phyloP scores from a whole-genome alignment of 2,888 invertebrate species.

The Argyresthia albistria region DNA sequence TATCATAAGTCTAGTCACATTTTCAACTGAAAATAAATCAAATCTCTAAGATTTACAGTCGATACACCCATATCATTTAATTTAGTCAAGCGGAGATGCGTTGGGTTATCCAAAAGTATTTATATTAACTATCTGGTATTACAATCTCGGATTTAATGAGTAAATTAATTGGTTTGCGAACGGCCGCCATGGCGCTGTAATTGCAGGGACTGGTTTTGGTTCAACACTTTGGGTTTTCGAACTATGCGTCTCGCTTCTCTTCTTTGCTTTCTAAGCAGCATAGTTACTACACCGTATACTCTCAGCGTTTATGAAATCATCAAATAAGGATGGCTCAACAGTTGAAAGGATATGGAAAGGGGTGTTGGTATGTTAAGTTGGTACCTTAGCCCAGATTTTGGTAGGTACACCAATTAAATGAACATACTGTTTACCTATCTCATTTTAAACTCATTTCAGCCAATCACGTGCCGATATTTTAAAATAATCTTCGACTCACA shows the following conservation, averaged over 20 bases:
- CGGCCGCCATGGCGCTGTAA: constrained; percentile 21
- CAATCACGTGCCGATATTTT: too few relatives aligned
- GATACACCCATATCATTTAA: constrained; percentile 9
- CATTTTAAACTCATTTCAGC: too few relatives aligned
- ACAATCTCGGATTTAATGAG: constrained; percentile 53
- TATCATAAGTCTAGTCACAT: not conserved
- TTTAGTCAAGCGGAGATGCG: constrained; percentile 7
- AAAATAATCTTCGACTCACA: too few relatives aligned
- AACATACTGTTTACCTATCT: too few relatives aligned
- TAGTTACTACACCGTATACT: too few relatives aligned
- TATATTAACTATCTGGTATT: constrained; percentile 34
- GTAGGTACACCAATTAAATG: too few relatives aligned
- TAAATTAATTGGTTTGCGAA: constrained; percentile 55
- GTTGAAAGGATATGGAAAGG: too few relatives aligned
- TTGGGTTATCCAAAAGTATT: constrained; percentile 14
- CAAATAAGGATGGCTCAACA: too few relatives aligned
- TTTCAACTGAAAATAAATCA: not conserved
- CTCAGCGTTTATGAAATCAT: too few relatives aligned
- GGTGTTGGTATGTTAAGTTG: too few relatives aligned
- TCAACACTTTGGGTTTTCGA: not conserved
- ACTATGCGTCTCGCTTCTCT: not conserved
- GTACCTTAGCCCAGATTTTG: too few relatives aligned
- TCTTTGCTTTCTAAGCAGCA: too few relatives aligned
- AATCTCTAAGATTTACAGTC: constrained; percentile 4
- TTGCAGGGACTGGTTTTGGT: constrained; percentile 23